Conservation (phyloP, 1,140 invertebrate genomes). For the Drosophila santomea region DNA sequence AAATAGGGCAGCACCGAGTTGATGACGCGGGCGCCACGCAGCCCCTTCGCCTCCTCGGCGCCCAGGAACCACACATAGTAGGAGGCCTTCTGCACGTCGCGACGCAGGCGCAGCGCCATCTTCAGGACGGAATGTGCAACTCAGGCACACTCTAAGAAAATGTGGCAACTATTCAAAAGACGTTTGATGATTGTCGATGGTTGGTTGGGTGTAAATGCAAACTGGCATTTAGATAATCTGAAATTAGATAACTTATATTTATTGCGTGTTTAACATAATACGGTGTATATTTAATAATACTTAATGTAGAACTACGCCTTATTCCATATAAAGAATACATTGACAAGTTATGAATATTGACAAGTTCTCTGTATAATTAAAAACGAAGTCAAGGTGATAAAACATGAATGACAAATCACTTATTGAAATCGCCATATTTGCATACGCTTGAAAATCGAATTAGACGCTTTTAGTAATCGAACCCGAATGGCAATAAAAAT, state of each 20-base stretch:
- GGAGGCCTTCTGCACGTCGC: constrained; percentile 97
- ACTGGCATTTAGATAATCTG: constrained; percentile 40
- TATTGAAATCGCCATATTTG: constrained; percentile 1
- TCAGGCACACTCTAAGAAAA: constrained; percentile 25
- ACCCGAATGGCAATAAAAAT: background rate
- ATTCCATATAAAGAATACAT: too few species aligned
- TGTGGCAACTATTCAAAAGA: constrained; percentile 6
- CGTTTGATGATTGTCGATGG: background rate
- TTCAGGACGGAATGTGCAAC: constrained; percentile 31
- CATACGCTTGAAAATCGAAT: constrained; percentile 9
- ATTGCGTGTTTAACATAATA: background rate
- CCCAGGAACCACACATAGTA: constrained; percentile 99
- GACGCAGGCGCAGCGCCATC: constrained; percentile 90
- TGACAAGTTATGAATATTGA: background rate
- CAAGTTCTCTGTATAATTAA: constrained; percentile 10
- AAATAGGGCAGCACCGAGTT: constrained; percentile 93
- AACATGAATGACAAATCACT: background rate
- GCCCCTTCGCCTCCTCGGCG: constrained; percentile 95
- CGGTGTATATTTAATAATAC: background rate
- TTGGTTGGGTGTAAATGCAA: constrained; percentile 35
- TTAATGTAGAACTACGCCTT: too few species aligned
- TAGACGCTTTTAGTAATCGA: background rate
- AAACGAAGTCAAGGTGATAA: constrained; percentile 12
- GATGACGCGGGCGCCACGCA: constrained; percentile 92
- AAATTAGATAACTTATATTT: background rate